Base-by-base conservation (phyloP, 1,140 invertebrate species). In the Drosophila insularis region DNA sequence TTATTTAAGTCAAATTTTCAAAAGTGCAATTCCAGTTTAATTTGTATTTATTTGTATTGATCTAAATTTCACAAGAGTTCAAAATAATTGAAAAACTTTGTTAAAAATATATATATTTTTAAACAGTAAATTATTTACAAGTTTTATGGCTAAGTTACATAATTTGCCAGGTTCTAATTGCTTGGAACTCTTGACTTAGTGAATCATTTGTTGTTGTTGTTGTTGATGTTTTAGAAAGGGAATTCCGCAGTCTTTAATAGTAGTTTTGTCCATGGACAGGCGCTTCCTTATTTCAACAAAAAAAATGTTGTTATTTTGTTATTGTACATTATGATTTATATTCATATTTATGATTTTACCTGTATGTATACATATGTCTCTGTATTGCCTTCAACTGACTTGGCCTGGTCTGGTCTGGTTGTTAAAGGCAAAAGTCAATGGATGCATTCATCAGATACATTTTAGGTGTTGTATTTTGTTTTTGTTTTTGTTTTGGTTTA, bases 391-490 rank as follows among this genome's bases (percentile, higher is more conserved):
- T 61, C 59, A 58, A 61, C 63, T 60, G 67, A 39, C 19, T 58
- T 58, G 56, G 11, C 10, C 35, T 37, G 35, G 35, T 23, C 43
- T 2, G 27, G 27, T 27, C 27, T 27, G 27, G 4, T 27, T 27
- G 55, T 13, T 23, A 11, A 11, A 46, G 40, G 40, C 46, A 72
- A 85, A 85, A 81, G 81, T 84, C 80, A 82, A 79, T 81, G 61
- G 32, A 67, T 86, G 73, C 81, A 85, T 85, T 59, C 63, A 78
- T 86, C 81, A 81, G 73, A 68, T 61, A 67, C 64, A 37, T 53
- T 53, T 27, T 66, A 27, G 39, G 8, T 50, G 39, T 23, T 59
- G 39, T 23, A 14, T 65, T 63, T 56, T 74, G 50, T 55, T 27
- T 13, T 40, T 27, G 63, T 32, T 35, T 23, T 76, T 62, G 64